Percentiles rank a stretch among this genome's conserved stretches.
These are phyloP conservation scores for Sturmia bella DNA, from an alignment of 2,888 invertebrate species.

Conservation along the genomic window DNA sequence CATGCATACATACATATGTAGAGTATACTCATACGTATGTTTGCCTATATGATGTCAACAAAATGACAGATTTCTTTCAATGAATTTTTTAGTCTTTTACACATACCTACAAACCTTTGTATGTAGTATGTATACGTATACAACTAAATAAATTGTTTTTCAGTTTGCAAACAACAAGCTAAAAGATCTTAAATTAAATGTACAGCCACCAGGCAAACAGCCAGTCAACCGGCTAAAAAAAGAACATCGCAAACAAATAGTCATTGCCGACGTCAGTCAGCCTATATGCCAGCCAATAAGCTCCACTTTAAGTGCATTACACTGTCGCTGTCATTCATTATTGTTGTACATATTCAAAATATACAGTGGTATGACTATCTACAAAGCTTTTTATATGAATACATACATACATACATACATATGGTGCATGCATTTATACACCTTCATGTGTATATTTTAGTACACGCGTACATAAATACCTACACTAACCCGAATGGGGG, in stretches of 20 bases:
- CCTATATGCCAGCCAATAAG: constrained; percentile 63
- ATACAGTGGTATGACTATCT: not conserved
- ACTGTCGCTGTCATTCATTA: constrained; percentile 55
- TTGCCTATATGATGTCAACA: too few species aligned
- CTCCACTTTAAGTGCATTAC: constrained; percentile 69
- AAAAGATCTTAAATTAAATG: constrained; percentile 38
- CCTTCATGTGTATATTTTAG: not conserved
- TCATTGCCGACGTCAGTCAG: constrained; percentile 50
- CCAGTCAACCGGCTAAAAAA: constrained; percentile 52
- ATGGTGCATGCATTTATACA: not conserved
- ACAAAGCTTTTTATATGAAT: not conserved
- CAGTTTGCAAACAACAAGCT: constrained; percentile 4
- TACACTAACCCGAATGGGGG: too few species aligned
- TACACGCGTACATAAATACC: not conserved
- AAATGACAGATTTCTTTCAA: too few species aligned
- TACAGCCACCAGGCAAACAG: constrained; percentile 65
- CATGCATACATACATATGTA: not conserved
- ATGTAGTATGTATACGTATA: too few species aligned
- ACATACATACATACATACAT: not conserved
- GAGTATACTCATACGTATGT: too few species aligned
- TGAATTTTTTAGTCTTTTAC: too few species aligned
- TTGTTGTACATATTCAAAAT: constrained; percentile 5
- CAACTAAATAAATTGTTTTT: constrained; percentile 24
- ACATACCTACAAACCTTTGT: too few species aligned
- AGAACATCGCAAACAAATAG: constrained; percentile 41